Evolutionary conservation across 2,113 vertebrate genomes (phyloP), one percentile per base, ranked within the genome.

Genomic region (Blennius ocellaris): DNA sequence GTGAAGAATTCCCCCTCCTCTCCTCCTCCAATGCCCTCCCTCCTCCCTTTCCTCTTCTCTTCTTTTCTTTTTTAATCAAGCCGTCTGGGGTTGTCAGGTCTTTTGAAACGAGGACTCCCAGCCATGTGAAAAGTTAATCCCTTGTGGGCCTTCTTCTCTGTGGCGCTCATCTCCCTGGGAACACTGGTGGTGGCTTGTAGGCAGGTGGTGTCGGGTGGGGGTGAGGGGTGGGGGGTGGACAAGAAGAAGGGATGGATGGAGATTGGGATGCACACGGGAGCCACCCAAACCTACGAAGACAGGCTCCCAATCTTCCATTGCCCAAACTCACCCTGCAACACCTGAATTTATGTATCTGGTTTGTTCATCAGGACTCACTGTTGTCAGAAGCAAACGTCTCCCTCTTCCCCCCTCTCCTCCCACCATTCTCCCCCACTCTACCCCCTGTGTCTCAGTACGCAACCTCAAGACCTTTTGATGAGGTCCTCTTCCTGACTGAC

Each of bases 71-170:
- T 95, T 95, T 95, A 95, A 95, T 95, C 94, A 95, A 95, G 94
- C 93, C 91, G 93, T 95, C 93, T 94, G 90, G 89, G 91, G 93
- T 93, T 95, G 94, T 94, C 93, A 94, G 93, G 92, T 93, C 93
- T 92, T 94, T 95, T 94, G 93, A 95, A 91, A 91, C 78, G 76
- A 87, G 84, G 93, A 94, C 93, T 94, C 93, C 93, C 92, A 94
- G 93, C 94, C 94, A 94, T 95, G 94, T 95, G 94, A 94, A 95
- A 95, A 94, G 93, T 94, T 95, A 95, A 95, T 94, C 93, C 94
- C 90, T 92, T 84, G 90, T 80, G 92, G 91, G 92, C 91, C 91
- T 92, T 93, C 89, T 94, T 92, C 91, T 92, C 90, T 65, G 85
- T 78, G 77, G 87, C 89, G 92, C 91, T 93, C 93, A 94, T 94